These are phyloP conservation scores for Eupelmus urozonus DNA, from an alignment of 2,888 invertebrate genomes.

Conservation along the genomic window DNA sequence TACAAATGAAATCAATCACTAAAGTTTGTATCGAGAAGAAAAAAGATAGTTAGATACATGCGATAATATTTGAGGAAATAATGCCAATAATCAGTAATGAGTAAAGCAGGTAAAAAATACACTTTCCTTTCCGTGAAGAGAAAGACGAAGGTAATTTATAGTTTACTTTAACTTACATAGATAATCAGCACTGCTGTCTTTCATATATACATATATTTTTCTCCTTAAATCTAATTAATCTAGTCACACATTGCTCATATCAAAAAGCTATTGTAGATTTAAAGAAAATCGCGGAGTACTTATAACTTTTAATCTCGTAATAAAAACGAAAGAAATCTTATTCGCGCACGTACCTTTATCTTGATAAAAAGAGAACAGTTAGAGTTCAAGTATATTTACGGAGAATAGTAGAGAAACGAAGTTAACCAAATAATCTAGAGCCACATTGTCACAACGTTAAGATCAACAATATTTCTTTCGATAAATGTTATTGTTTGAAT, in stretches of 20 bases:
- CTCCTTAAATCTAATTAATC: conserved; percentile 43
- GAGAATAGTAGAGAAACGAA: not conserved
- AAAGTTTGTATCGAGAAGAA: conserved; percentile 5
- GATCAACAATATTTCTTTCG: no score
- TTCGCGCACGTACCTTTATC: conserved; percentile 36
- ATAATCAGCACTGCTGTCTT: conserved; percentile 40
- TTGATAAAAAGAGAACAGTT: not conserved
- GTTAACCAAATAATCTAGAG: not conserved
- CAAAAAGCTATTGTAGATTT: conserved; percentile 48
- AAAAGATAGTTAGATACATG: conserved; percentile 2
- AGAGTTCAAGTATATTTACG: conserved; percentile 21
- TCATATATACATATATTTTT: conserved; percentile 49
- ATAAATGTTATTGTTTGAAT: no score
- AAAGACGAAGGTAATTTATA: conserved; percentile 10
- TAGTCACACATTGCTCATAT: conserved; percentile 50
- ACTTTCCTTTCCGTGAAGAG: not conserved
- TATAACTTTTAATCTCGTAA: conserved; percentile 42
- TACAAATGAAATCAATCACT: not conserved
- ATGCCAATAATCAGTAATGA: conserved; percentile 20
- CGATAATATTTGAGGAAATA: not conserved
- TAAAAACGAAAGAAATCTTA: conserved; percentile 26
- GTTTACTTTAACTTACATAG: conserved; percentile 36
- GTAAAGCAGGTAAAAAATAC: not conserved
- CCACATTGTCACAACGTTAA: not conserved
- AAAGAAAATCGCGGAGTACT: conserved; percentile 19